Evolutionary conservation across 2,113 vertebrate species (phyloP), one percentile per base, ranked within the genome.

Genomic region (Chitala chitala): DNA sequence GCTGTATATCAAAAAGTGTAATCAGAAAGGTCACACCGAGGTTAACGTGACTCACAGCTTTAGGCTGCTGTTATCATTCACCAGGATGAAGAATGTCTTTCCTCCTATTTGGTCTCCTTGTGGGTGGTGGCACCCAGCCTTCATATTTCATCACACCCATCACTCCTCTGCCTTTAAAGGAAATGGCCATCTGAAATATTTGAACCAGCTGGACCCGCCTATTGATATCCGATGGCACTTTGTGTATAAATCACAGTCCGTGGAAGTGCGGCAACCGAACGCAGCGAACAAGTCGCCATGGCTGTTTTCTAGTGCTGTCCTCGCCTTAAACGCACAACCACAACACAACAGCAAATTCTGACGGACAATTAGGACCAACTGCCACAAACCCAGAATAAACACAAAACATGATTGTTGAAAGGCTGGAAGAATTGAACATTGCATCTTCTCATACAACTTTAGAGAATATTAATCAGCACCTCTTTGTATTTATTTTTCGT

Each of bases 171-270:
- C 53, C 44, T 51, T 69, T 69, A 51, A 69, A 51, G 44, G 46
- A 69, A 69, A 51, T 69, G 50, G n/a, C 7, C 44, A n/a, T 66
- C 22, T 38, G 24, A 42, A 65, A 40, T 65, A 65, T 65, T 40
- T 17, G 6, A 64, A 7, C 9, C 5, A 8, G 20, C 48, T 51
- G 48, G 20, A 51, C 20, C n/a, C n/a, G n/a, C n/a, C 42, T 65
- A 65, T 65, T 65, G 8, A 65, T 65, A 65, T 40, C 63, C 15
- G 20, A 3, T 51, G 48, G 20, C 12, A 20, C 20, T 8, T 2
- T 20, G 1, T 20, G 12, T 51, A 8, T 51, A 51, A 51, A 51
- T 51, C 12, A 8, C 48, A 51, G 7, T 3, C 8, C 48, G n/a
- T n/a, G n/a, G n/a, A n/a, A n/a, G n/a, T n/a, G n/a, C n/a, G n/a